Evolutionary conservation across 2,888 invertebrate genomes (phyloP), one percentile per base, ranked within the genome.

Genomic region (Papilio protenor): DNA sequence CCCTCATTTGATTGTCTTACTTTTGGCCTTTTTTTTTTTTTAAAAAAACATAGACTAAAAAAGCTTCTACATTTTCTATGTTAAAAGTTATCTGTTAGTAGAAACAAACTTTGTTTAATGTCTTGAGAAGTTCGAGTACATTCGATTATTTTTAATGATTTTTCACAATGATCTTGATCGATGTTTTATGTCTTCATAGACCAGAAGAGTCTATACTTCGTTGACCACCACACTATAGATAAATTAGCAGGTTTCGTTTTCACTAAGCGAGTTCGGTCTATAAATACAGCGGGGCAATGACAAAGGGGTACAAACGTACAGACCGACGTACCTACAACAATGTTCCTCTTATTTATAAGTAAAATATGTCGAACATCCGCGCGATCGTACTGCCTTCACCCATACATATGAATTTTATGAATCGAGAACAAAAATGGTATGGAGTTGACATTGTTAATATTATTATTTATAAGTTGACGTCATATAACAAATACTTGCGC

Each of bases 1-100:
- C 94, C 90, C 92, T 94, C 94, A 94, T 94, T 93, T 94, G 94
- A 94, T 94, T 94, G 94, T 93, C 88, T 90, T 88, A 84, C 86
- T 91, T 90, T 90, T 92, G 86, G 81, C 80, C 83, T 86, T 91
- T 91, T 92, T 90, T 86, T n/a, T n/a, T n/a, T n/a, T n/a, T n/a
- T n/a, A n/a, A n/a, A n/a, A n/a, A n/a, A n/a, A n/a, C n/a, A n/a
- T n/a, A n/a, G n/a, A n/a, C n/a, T n/a, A n/a, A n/a, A n/a, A n/a
- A 16, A 49, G 12, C 49, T 49, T 4, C 49, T 1, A 49, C 33
- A 33, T 49, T 49, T 16, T 16, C 49, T 49, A 49, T 16, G 16
- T 16, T 49, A 14, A 49, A 14, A 49, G 49, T 49, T 47, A 16
- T 16, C 16, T 49, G 5, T 14, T 4, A 49, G 49, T 33, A 4